Base-by-base conservation (phyloP, 2,113 vertebrate species). In the Loxodonta africana region DNA sequence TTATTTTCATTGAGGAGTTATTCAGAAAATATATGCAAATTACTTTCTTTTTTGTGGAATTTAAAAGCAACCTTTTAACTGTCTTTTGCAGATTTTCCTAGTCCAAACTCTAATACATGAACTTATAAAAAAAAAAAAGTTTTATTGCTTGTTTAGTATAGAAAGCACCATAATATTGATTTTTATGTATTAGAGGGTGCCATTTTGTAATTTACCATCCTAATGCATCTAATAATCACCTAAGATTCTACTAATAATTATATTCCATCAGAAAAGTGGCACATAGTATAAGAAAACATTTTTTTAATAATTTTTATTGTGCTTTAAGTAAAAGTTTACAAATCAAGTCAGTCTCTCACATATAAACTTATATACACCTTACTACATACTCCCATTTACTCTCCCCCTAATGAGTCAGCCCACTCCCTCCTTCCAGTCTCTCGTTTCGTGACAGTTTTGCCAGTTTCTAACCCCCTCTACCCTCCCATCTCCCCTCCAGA, bases 61-160 rank as follows among this genome's bases (percentile, higher is more conserved):
- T 81, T 96, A 90, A 95, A 86, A 95, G 48, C 91, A 95, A 30
- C 5, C 94, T 82, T 91, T 96, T 89, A 95, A 71, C 57, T 90
- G 37, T 28, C 63, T 53, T 96, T 8, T 86, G 8, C 20, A 98
- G 30, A 90, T 92, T 67, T 78, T 96, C 44, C 44, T 82, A 46
- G 33, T 86, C 14, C 89, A 73, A 80, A 51, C 51, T 51, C 18
- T 90, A 78, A 53, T 90, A 6, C 18, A 25, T 77, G 8, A 17
- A 65, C 41, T 89, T 96, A 37, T 84, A 91, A 8, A 63, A 78
- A 77, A 85, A 71, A n/a, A 12, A 41, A 67, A 60, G 26, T 74
- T 44, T 18, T 93, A 2, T 63, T 95, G 1, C 57, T 91, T 83
- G 26, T 91, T 86, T 81, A 83, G 74, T 60, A 33, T 77, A 92